These are phyloP conservation scores for Colletes gigas DNA, from an alignment of 1,140 invertebrate genomes.

Conservation along the genomic window DNA sequence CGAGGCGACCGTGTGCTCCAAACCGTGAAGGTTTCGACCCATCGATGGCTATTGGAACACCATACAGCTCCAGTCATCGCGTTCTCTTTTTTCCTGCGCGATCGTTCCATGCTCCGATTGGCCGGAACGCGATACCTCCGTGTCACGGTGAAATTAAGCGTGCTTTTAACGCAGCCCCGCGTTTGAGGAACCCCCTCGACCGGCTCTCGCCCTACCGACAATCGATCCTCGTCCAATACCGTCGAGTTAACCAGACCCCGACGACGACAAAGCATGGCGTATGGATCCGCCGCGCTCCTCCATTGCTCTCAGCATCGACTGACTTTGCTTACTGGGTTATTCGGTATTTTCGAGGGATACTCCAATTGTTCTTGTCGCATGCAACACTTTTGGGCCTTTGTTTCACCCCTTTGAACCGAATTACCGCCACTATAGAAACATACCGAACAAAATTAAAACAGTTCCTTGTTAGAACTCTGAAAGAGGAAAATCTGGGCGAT, in stretches of 20 bases:
- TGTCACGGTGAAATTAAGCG: constrained; percentile 79
- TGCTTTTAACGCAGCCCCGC: constrained; percentile 72
- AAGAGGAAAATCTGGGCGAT: no score
- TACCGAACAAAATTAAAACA: no score
- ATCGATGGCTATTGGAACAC: constrained; percentile 64
- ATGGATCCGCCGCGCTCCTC: not conserved
- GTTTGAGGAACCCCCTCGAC: constrained; percentile 66
- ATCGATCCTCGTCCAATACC: constrained; percentile 61
- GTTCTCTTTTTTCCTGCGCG: constrained; percentile 70
- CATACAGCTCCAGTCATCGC: constrained; percentile 70
- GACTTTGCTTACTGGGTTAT: no score
- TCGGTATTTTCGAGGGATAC: no score
- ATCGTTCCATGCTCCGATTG: constrained; percentile 72
- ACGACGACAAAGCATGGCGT: constrained; percentile 44
- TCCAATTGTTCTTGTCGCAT: no score
- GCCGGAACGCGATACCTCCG: constrained; percentile 67
- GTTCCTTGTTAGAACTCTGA: no score
- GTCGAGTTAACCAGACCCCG: constrained; percentile 6
- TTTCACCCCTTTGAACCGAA: no score
- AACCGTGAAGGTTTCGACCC: constrained; percentile 60
- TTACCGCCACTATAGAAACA: no score
- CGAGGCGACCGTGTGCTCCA: constrained; percentile 32
- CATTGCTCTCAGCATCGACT: not conserved
- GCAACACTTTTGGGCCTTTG: no score
- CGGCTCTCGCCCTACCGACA: constrained; percentile 34